These are phyloP conservation scores for Panagrolaimus sp. DNA, from an alignment of 1,140 invertebrate genomes.

Conservation along the genomic window DNA sequence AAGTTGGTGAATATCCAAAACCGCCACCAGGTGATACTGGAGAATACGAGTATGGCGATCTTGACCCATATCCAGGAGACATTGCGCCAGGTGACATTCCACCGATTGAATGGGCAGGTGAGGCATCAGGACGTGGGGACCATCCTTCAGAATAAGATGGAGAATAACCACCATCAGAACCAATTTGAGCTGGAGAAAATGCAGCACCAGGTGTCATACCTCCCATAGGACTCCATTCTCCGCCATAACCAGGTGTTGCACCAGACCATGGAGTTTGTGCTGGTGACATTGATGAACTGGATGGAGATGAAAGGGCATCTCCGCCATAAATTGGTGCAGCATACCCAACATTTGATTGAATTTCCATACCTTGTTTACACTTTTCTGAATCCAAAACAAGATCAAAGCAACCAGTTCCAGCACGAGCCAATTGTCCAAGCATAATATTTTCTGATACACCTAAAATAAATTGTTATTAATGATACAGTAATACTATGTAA, in stretches of 20 bases:
- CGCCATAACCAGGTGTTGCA: conserved; percentile 76
- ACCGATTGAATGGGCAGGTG: conserved; percentile 68
- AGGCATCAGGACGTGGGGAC: conserved; percentile 26
- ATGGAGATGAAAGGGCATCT: conserved; percentile 33
- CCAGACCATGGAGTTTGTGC: conserved; percentile 89
- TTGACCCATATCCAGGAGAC: conserved; percentile 13
- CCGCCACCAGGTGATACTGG: conserved; percentile 53
- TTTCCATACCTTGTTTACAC: conserved; percentile 95
- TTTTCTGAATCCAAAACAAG: conserved; percentile 93
- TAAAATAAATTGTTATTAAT: neutral
- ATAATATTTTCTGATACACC: conserved; percentile 96
- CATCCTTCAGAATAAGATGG: conserved; percentile 32
- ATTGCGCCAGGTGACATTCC: conserved; percentile 69
- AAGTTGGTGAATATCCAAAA: conserved; percentile 56
- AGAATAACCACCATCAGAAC: conserved; percentile 41
- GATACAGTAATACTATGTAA: neutral
- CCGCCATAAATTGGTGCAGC: conserved; percentile 23
- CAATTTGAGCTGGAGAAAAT: conserved; percentile 73
- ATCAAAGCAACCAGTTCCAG: conserved; percentile 97
- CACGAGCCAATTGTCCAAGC: conserved; percentile 90
- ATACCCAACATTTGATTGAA: conserved; percentile 68
- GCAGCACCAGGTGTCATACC: conserved; percentile 93
- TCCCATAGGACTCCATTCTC: conserved; percentile 76
- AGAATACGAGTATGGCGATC: conserved; percentile 46
- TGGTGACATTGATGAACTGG: conserved; percentile 76